Conservation (phyloP, 2,888 invertebrate species). For the Pandemis heparana region DNA sequence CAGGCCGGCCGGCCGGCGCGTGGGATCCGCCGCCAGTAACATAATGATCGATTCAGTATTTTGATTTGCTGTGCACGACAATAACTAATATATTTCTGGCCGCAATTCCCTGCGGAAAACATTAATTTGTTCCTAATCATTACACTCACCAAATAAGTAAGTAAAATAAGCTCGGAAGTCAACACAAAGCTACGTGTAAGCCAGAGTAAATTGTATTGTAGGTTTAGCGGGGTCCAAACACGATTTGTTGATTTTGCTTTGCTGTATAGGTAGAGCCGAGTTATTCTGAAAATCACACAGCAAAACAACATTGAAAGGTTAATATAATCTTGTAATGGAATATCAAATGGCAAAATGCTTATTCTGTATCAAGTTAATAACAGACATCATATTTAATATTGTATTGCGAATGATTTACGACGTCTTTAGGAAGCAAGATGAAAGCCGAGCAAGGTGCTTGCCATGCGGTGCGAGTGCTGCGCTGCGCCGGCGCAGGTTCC, state of each 20-base stretch:
- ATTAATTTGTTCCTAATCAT: conserved; percentile 14
- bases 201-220: neutral
- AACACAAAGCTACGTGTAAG: neutral
- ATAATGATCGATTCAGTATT: conserved; percentile 19
- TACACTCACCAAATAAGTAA: neutral
- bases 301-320: too few relatives aligned
- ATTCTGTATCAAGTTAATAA: too few relatives aligned
- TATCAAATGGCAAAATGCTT: neutral
- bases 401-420: neutral
- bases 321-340: neutral
- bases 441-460: neutral
- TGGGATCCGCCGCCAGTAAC: conserved; percentile 6
- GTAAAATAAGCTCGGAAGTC: neutral
- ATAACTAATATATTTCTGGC: conserved; percentile 23
- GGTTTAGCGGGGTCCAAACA: too few relatives aligned
- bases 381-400: neutral
- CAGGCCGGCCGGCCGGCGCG: conserved; percentile 5
- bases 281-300: neutral
- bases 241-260: too few relatives aligned
- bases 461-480: neutral
- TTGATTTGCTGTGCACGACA: conserved; percentile 24
- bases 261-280: too few relatives aligned
- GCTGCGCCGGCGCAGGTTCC: neutral
- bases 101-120: neutral
- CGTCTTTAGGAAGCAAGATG: neutral